Percentiles rank a stretch among this genome's conserved stretches.
phyloP scores from a whole-genome alignment of 2,113 vertebrate genomes.

The Rostratula benghalensis region DNA sequence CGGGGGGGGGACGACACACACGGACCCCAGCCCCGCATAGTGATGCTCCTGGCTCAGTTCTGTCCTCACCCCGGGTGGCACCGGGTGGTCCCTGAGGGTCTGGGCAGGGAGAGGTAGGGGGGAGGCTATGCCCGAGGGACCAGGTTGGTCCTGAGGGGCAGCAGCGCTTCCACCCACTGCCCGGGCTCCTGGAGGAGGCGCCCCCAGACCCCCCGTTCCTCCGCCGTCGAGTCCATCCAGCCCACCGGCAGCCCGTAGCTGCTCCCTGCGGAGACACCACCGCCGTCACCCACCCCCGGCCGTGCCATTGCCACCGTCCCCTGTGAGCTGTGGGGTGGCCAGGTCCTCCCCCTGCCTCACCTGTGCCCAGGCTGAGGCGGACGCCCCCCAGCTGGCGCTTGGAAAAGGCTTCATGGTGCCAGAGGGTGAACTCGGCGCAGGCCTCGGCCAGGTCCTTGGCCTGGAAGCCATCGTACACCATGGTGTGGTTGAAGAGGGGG shows the following conservation, averaged over 20 bases:
- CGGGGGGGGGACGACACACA: neutral
- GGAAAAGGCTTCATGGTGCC: conserved; percentile 85
- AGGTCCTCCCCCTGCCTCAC: conserved; percentile 58
- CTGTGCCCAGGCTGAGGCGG: conserved; percentile 90
- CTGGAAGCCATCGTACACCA: conserved; percentile 96
- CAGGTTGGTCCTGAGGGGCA: conserved; percentile 88
- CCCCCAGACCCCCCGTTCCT: conserved; percentile 85
- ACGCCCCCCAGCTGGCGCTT: conserved; percentile 83
- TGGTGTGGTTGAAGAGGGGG: conserved; percentile 94
- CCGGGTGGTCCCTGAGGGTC: fast-evolving
- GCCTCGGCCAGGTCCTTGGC: conserved; percentile 86
- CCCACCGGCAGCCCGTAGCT: conserved; percentile 88
- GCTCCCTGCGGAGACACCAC: conserved; percentile 62
- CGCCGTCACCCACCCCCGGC: fast-evolving
- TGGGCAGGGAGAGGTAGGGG: no score
- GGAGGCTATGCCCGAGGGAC: conserved; percentile 68
- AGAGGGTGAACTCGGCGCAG: conserved; percentile 91
- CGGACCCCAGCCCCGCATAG: neutral
- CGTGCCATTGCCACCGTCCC: neutral
- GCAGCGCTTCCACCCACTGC: conserved; percentile 84
- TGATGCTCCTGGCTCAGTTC: neutral
- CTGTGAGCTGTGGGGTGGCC: fast-evolving
- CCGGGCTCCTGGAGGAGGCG: conserved; percentile 82
- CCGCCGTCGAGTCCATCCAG: conserved; percentile 95
- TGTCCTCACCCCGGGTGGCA: neutral